Evolutionary conservation across 2,888 invertebrate genomes (phyloP), one percentile per base, ranked within the genome.

Genomic region (Clusia tigrina): DNA sequence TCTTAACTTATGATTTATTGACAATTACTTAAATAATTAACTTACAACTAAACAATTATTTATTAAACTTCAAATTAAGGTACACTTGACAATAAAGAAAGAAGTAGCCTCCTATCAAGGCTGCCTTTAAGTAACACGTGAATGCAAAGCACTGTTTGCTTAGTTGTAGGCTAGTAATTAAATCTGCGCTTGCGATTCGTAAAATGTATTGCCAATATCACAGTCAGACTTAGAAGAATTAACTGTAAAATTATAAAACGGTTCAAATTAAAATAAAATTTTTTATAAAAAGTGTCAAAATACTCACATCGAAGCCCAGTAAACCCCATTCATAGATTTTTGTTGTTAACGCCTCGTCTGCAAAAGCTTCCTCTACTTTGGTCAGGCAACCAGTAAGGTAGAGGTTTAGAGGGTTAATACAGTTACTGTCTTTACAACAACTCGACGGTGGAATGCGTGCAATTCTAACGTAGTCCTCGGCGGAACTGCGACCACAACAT

Each of bases 401-500:
- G 54, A 80, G 64, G 64, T 79, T 77, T 63, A 71, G 59, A 2
- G 78, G 78, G 64, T 76, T 77, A n/a, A 74, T 58, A 61, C 81
- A 82, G 25, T 77, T 79, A 55, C 60, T 71, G 17, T 69, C 69
- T 62, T 71, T 77, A 67, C 82, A 82, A 37, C 81, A 81, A 60
- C 79, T 78, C 2, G 70, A 63, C 25, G 82, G 78, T 18, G 71
- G 69, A 2, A 68, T 58, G 60, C 73, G 71, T 0, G 65, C 58
- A 20, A 72, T 70, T 2, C 46, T 25, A 6, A 71, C 25, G 58
- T 81, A 83, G 56, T 83, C 82, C 0, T 63, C 60, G 37, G 79
- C 72, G 2, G 78, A 77, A 32, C 77, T 69, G 1, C 71, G 72
- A 15, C 83, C 82, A 65, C 84, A 84, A 60, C 82, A 80, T 37